Percentiles rank a stretch among this genome's conserved stretches.
phyloP scores from a whole-genome alignment of 1,140 invertebrate species.

The Acromyrmex echinatior region DNA sequence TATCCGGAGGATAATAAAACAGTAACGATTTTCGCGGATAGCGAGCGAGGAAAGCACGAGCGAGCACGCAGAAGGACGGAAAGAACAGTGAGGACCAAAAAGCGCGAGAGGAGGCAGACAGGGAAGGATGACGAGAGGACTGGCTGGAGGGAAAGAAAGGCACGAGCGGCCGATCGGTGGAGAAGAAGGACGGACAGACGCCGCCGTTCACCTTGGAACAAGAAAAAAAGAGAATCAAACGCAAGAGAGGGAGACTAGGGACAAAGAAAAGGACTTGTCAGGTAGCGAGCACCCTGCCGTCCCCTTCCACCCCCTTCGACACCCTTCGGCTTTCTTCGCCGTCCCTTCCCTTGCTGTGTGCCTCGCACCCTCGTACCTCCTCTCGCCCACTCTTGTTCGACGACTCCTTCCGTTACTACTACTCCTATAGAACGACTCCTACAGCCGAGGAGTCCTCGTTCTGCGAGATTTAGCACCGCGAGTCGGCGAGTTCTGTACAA shows the following conservation, averaged over 20 bases:
- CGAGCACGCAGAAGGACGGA: conserved; percentile 50
- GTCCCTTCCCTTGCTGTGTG: conserved; percentile 22
- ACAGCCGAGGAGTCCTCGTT: conserved; percentile 41
- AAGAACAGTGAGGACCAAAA: conserved; percentile 29
- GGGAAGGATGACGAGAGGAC: conserved; percentile 35
- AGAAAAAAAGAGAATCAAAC: conserved; percentile 68
- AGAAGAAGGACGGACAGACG: conserved; percentile 63
- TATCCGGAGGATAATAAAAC: conserved; percentile 56
- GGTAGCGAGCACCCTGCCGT: conserved; percentile 75
- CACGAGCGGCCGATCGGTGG: conserved; percentile 28
- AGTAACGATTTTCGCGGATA: conserved; percentile 51
- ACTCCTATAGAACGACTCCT: conserved; percentile 34
- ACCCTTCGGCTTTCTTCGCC: conserved; percentile 65
- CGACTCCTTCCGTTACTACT: conserved; percentile 45
- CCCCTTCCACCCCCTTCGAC: conserved; percentile 68
- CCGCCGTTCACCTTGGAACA: conserved; percentile 75
- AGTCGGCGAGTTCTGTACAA: conserved; percentile 44
- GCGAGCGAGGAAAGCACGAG: conserved; percentile 44
- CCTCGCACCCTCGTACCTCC: conserved; percentile 1
- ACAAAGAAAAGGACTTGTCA: conserved; percentile 81
- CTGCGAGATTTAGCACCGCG: conserved; percentile 54
- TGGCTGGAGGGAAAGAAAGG: not conserved
- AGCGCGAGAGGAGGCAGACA: conserved; percentile 51
- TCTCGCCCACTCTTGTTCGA: conserved; percentile 49
- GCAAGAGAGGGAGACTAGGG: conserved; percentile 53